These are phyloP conservation scores for Bostrychus sinensis DNA, from an alignment of 2,113 vertebrate species.

Conservation along the genomic window DNA sequence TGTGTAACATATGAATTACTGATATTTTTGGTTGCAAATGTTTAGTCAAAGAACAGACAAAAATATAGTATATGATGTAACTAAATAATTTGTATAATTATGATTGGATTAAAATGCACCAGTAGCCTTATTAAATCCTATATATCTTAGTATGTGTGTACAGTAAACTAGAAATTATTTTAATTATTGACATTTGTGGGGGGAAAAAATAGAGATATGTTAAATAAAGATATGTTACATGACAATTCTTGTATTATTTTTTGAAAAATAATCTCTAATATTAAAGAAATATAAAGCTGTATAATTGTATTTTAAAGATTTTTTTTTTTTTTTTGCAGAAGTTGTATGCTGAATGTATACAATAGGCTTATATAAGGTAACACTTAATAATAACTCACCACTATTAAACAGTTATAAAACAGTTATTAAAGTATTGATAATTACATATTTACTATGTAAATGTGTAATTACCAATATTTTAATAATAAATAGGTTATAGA, in stretches of 20 bases:
- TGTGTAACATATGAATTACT: background rate
- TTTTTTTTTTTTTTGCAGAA: too few relatives aligned
- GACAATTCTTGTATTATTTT: constrained; percentile 17
- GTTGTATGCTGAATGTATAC: background rate
- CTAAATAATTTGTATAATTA: background rate
- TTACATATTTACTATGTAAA: too few relatives aligned
- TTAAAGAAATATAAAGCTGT: background rate
- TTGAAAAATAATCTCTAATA: background rate
- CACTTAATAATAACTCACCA: too few relatives aligned
- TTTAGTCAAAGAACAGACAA: constrained; percentile 28
- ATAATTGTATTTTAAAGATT: constrained; percentile 2
- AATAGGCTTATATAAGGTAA: too few relatives aligned
- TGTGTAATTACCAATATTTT: too few relatives aligned
- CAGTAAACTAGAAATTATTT: background rate
- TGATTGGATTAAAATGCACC: constrained; percentile 36
- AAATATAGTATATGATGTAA: background rate
- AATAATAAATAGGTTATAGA: too few relatives aligned
- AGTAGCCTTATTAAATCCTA: constrained; percentile 46
- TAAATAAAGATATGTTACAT: background rate
- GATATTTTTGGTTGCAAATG: constrained; percentile 2
- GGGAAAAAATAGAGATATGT: too few relatives aligned
- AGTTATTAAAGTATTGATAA: too few relatives aligned
- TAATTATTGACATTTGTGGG: background rate
- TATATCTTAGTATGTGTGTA: background rate
- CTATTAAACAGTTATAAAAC: too few relatives aligned